Evolutionary conservation across 1,140 invertebrate species (phyloP).

Genomic region (Ptiloglossa arizonensis): DNA sequence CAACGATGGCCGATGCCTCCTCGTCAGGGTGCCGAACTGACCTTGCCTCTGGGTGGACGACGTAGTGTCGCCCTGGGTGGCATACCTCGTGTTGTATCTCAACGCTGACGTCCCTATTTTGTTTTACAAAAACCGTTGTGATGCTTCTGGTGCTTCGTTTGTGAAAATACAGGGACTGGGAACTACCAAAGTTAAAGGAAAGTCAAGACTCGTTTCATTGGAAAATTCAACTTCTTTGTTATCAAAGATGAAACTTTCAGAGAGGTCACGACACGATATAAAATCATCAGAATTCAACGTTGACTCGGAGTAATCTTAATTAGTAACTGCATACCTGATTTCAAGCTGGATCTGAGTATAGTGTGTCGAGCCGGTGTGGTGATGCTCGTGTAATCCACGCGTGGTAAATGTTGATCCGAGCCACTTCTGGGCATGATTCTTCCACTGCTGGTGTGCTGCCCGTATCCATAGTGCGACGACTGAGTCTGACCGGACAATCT

Average conservation of each 20-base stretch:
- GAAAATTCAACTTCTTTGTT: too few species aligned
- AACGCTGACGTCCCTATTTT: slow-evolving; percentile 78
- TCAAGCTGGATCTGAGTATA: slow-evolving; percentile 88
- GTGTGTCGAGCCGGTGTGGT: slow-evolving; percentile 87
- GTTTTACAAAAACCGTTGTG: not conserved
- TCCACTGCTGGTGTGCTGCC: slow-evolving; percentile 80
- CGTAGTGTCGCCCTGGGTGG: slow-evolving; percentile 81
- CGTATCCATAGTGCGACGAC: slow-evolving; percentile 81
- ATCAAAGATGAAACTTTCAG: too few species aligned
- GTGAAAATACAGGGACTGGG: too few species aligned
- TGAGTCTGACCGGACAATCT: slow-evolving; percentile 79
- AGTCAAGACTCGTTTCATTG: too few species aligned
- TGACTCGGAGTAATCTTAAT: too few species aligned
- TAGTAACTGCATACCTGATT: slow-evolving; percentile 81
- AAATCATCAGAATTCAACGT: too few species aligned
- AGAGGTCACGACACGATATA: too few species aligned
- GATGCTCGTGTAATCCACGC: slow-evolving; percentile 89
- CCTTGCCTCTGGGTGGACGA: slow-evolving; percentile 76
- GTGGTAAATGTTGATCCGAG: slow-evolving; percentile 91
- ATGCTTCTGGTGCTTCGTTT: not conserved
- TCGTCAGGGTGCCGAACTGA: slow-evolving; percentile 83
- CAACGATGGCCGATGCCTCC: slow-evolving; percentile 88
- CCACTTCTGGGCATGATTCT: slow-evolving; percentile 90
- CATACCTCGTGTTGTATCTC: slow-evolving; percentile 84
- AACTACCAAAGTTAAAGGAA: too few species aligned